phyloP scores from a whole-genome alignment of 1,140 invertebrate genomes.

The Drosophila truncata region DNA sequence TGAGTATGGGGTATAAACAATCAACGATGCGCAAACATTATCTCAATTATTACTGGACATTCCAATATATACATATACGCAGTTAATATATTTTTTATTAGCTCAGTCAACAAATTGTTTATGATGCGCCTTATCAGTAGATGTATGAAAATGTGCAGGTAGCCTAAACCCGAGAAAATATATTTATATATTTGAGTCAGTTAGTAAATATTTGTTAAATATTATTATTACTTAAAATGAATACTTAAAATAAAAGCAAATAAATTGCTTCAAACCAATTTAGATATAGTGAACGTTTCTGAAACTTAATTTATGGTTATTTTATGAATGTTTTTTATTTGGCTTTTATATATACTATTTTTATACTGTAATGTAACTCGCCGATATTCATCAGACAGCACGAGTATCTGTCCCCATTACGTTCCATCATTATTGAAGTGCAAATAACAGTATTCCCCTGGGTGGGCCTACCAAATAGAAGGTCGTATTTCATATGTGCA shows the following conservation, averaged over 20 bases:
- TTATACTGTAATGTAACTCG: slow-evolving; percentile 8
- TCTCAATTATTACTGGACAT: neutral
- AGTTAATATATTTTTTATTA: slow-evolving; percentile 30
- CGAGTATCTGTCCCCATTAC: slow-evolving; percentile 26
- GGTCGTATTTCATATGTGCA: slow-evolving; percentile 33
- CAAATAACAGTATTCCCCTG: slow-evolving; percentile 45
- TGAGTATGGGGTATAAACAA: neutral
- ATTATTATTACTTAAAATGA: neutral
- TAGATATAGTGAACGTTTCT: neutral
- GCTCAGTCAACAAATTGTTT: neutral
- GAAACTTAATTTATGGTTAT: neutral
- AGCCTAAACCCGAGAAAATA: neutral
- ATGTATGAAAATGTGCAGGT: neutral
- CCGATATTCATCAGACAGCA: slow-evolving; percentile 23
- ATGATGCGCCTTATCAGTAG: slow-evolving; percentile 32
- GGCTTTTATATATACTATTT: slow-evolving; percentile 5
- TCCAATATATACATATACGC: slow-evolving; percentile 21
- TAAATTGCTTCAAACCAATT: neutral
- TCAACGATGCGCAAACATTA: neutral
- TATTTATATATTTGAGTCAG: neutral
- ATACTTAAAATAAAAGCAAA: neutral
- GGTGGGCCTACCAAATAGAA: slow-evolving; percentile 19
- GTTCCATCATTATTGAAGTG: slow-evolving; percentile 44
- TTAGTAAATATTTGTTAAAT: neutral
- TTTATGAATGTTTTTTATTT: neutral